A percentile compares a stretch with the other conserved stretches of the same genome.
Conservation (phyloP, 1,140 invertebrate species). For the Megathymus violae region DNA sequence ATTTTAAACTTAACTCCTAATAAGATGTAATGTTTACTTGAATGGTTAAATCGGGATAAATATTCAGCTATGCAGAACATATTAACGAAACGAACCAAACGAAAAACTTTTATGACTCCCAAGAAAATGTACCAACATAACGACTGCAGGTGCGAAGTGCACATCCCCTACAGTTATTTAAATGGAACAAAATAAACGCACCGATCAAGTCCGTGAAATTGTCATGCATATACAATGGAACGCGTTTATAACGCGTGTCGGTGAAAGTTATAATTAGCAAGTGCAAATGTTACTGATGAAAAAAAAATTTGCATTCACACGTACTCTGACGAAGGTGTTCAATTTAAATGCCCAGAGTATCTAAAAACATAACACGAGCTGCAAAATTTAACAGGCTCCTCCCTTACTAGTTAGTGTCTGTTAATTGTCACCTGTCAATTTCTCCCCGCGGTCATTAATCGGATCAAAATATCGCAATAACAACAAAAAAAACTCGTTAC, state of each 20-base stretch:
- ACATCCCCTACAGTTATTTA: not conserved
- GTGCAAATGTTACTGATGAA: not conserved
- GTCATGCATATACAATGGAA: slow-evolving; percentile 6
- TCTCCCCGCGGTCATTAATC: no score
- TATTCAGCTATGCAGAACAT: not conserved
- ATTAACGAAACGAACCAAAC: slow-evolving; percentile 5
- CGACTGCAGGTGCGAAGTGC: not conserved
- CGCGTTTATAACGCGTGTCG: slow-evolving; percentile 5
- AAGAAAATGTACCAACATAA: not conserved
- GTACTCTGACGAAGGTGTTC: no score
- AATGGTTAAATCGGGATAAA: not conserved
- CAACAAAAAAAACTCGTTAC: no score
- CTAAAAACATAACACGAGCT: no score
- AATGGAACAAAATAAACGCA: slow-evolving; percentile 8
- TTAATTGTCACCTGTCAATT: no score
- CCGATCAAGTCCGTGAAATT: slow-evolving; percentile 10
- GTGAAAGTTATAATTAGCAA: slow-evolving; percentile 13
- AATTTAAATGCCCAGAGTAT: no score
- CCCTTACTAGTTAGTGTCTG: no score
- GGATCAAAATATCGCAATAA: no score
- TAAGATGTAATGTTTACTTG: not conserved
- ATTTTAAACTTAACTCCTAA: not conserved
- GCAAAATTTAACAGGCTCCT: no score
- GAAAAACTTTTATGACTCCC: not conserved
- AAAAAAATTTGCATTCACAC: not conserved